phyloP scores from a whole-genome alignment of 2,113 vertebrate species.

The Talpa occidentalis region DNA sequence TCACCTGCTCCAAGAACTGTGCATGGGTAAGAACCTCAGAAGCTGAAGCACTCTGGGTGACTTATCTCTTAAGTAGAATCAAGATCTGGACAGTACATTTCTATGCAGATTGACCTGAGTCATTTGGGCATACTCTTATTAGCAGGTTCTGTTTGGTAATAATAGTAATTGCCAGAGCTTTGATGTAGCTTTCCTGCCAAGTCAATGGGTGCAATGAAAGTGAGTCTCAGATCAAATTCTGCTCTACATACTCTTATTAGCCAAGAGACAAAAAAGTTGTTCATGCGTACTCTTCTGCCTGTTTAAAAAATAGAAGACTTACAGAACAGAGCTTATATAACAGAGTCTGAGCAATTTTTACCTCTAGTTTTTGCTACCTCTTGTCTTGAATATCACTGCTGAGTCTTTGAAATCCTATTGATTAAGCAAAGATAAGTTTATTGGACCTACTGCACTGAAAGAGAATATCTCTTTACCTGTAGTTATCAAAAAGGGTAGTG shows the following conservation, averaged over 20 bases:
- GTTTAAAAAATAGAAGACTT: neutral
- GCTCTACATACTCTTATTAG: neutral
- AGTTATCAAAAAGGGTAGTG: neutral
- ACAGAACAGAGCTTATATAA: neutral
- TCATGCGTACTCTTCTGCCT: neutral
- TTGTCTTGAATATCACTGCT: neutral
- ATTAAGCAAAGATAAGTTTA: neutral
- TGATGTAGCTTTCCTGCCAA: neutral
- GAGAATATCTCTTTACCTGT: neutral
- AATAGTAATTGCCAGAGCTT: neutral
- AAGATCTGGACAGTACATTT: neutral
- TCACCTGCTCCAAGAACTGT: neutral
- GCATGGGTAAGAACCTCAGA: neutral
- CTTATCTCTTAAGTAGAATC: neutral
- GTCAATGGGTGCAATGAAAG: neutral
- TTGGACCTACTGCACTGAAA: neutral
- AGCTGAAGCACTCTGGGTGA: neutral
- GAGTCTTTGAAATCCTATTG: neutral
- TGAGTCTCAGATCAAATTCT: neutral
- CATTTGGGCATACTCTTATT: neutral
- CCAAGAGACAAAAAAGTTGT: neutral
- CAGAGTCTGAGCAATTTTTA: neutral
- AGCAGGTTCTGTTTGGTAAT: neutral
- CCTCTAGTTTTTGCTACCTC: neutral
- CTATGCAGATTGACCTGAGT: neutral